Evolutionary conservation across 2,113 vertebrate species (phyloP).

Genomic region (Empidonax alnorum): DNA sequence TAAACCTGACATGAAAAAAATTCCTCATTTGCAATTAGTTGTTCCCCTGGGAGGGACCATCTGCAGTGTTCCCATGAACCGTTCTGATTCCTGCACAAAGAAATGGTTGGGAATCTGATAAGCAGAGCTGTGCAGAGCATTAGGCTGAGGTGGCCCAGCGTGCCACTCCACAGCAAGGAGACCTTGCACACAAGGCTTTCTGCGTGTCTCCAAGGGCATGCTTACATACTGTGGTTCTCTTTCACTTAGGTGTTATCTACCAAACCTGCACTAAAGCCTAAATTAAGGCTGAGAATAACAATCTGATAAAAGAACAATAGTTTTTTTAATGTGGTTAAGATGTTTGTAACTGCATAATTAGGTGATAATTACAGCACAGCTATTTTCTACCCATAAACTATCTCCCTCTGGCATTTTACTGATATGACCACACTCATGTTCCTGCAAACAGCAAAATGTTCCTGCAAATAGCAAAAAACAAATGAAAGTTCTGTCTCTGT

Average conservation of each 20-base stretch:
- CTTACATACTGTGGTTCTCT: background rate
- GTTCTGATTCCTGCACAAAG: background rate
- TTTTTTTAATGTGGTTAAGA: background rate
- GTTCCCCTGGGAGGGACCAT: background rate
- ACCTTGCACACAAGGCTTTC: background rate
- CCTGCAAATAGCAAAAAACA: background rate
- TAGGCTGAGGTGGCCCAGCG: background rate
- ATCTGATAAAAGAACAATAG: background rate
- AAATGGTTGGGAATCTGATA: background rate
- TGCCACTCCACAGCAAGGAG: background rate
- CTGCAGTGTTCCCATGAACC: background rate
- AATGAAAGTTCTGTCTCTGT: background rate
- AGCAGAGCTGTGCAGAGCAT: background rate
- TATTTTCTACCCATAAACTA: background rate
- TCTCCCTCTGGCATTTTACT: background rate
- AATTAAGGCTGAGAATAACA: background rate
- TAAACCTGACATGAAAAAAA: conserved; percentile 24
- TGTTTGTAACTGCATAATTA: background rate
- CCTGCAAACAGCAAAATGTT: background rate
- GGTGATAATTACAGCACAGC: background rate
- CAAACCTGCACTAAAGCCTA: background rate
- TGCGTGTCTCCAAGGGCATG: background rate
- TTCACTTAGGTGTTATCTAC: background rate
- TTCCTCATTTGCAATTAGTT: background rate
- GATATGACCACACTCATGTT: background rate